phyloP scores from a whole-genome alignment of 2,888 invertebrate genomes.

The Lissocephala sabroskyi region DNA sequence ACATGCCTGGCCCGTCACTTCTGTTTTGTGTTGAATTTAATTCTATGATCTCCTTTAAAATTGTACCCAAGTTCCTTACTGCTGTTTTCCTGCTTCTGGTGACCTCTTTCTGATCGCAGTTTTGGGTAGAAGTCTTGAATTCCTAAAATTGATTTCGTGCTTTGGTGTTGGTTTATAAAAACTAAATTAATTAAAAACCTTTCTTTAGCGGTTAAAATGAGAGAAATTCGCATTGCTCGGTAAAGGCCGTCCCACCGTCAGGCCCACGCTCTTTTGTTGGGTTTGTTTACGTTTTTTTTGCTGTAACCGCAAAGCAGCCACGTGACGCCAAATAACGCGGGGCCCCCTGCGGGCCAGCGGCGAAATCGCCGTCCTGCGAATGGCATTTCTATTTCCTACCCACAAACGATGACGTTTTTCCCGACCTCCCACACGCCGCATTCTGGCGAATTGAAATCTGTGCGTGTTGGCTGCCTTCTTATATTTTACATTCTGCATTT shows the following conservation, averaged over 20 bases:
- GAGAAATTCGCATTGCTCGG: too few relatives aligned
- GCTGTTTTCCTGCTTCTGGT: too few relatives aligned
- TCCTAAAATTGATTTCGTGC: too few relatives aligned
- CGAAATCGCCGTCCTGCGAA: neutral
- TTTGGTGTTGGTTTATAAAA: too few relatives aligned
- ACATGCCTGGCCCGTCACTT: too few relatives aligned
- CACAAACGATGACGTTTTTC: constrained; percentile 5
- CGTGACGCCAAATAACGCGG: constrained; percentile 36
- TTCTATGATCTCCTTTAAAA: too few relatives aligned
- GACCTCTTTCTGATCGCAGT: too few relatives aligned
- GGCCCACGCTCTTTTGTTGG: neutral
- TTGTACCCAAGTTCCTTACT: too few relatives aligned
- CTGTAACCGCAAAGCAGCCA: constrained; percentile 31
- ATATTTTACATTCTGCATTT: constrained; percentile 17
- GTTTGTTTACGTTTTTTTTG: constrained; percentile 55
- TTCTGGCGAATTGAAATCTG: constrained; percentile 2
- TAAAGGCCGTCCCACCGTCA: neutral
- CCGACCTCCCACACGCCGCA: constrained; percentile 2
- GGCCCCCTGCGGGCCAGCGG: constrained; percentile 15
- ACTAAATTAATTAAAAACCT: neutral
- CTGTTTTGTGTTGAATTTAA: too few relatives aligned
- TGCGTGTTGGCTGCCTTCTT: constrained; percentile 4
- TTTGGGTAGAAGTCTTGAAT: too few relatives aligned
- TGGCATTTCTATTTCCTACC: neutral
- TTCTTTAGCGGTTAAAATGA: neutral